A percentile compares a stretch with the other conserved stretches of the same genome.
Evolutionary conservation across 92 coral and sea anemone genomes (phyloP).

Genomic region (Parazoanthus darwini): DNA sequence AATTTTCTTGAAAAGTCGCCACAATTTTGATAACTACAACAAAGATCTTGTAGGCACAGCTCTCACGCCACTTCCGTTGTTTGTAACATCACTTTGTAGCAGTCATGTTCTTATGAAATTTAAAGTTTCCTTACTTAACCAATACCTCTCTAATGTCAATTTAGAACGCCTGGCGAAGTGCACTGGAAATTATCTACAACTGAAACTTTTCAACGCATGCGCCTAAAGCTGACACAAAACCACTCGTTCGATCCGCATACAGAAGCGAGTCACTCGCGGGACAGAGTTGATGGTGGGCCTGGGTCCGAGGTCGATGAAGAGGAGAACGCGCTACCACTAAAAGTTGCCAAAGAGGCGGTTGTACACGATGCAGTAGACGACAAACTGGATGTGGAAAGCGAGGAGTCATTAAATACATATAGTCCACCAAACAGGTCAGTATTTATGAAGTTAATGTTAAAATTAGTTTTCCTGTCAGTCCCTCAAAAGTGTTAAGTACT

Average conservation of each 20-base stretch:
- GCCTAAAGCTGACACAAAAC: constrained; percentile 88
- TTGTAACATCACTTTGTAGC: too few species aligned
- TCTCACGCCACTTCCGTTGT: too few species aligned
- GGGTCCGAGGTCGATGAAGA: constrained; percentile 41
- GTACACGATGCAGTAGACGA: constrained; percentile 74
- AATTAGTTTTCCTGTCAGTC: too few species aligned
- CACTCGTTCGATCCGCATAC: constrained; percentile 77
- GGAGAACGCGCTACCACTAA: constrained; percentile 59
- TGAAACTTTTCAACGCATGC: constrained; percentile 97
- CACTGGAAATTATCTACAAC: constrained; percentile 93
- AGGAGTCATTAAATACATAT: constrained; percentile 54
- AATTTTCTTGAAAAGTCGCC: too few species aligned
- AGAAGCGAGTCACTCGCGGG: constrained; percentile 87
- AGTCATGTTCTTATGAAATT: too few species aligned
- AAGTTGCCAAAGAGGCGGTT: constrained; percentile 82
- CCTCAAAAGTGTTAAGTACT: too few species aligned
- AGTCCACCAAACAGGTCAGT: constrained; percentile 71
- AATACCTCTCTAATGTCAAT: background rate
- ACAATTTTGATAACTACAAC: too few species aligned
- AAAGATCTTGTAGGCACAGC: too few species aligned
- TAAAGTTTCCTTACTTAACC: background rate
- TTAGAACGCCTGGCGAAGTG: constrained; percentile 64
- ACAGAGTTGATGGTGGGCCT: constrained; percentile 54
- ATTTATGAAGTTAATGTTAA: background rate
- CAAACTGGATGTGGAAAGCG: constrained; percentile 71